Evolutionary conservation across 2,888 invertebrate genomes (phyloP).

Genomic region (Colletes collaris): DNA sequence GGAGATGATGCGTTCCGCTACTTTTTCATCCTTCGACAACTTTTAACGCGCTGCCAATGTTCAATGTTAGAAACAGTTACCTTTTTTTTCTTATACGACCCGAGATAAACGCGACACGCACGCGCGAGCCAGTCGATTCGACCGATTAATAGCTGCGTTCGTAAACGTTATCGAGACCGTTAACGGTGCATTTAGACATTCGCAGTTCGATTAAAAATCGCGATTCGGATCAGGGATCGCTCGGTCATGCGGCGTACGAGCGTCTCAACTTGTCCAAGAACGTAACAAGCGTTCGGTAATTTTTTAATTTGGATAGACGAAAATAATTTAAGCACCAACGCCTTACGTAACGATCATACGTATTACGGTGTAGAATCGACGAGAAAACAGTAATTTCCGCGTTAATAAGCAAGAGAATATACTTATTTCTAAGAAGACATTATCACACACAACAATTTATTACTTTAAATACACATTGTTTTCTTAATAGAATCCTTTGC

Average conservation of each 20-base stretch:
- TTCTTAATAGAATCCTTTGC: too few species aligned
- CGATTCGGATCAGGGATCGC: conserved; percentile 24
- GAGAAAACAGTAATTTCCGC: too few species aligned
- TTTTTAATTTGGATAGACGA: too few species aligned
- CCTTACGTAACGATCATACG: too few species aligned
- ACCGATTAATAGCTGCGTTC: conserved; percentile 23
- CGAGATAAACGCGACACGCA: background rate
- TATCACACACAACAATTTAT: too few species aligned
- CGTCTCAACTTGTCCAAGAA: too few species aligned
- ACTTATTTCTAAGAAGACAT: too few species aligned
- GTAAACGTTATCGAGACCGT: conserved; percentile 50
- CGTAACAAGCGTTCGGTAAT: too few species aligned
- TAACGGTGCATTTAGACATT: conserved; percentile 36
- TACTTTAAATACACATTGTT: too few species aligned
- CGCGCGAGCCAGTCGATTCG: conserved; percentile 8
- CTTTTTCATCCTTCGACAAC: background rate
- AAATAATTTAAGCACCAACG: too few species aligned
- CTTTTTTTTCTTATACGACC: conserved; percentile 7
- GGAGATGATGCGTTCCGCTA: background rate
- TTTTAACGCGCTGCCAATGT: background rate
- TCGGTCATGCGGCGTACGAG: background rate
- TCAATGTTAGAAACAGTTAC: background rate
- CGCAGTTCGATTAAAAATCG: conserved; percentile 30
- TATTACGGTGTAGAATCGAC: too few species aligned
- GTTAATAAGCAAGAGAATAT: too few species aligned